Evolutionary conservation across 2,888 invertebrate genomes (phyloP), one percentile per base, ranked within the genome.

Genomic region (Nomada hirtipes): DNA sequence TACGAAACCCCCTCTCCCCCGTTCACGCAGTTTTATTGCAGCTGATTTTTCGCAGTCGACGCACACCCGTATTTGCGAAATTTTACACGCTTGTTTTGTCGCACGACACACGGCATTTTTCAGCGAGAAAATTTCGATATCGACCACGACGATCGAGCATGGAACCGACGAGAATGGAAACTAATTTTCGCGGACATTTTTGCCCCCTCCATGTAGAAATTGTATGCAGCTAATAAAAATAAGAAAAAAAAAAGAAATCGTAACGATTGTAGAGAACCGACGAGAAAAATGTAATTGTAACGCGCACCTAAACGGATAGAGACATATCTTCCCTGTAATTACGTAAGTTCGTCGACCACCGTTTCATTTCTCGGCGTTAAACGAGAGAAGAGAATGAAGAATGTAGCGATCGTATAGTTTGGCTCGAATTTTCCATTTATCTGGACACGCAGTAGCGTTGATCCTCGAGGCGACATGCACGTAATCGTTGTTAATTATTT

Each of bases 401-500:
- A 70, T 23, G 74, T 86, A 86, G 85, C 77, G 70, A 76, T 73
- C 82, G 73, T 70, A 70, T 75, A 70, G 80, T 78, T 53, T 81
- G 76, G 55, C 53, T 77, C 72, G 70, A 72, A 61, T 84, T 67
- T 73, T 68, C 69, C 50, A 73, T 79, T 79, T 67, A 80, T 61
- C 50, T 36, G 53, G 55, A 60, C 65, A 78, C 75, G 63, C 68
- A 42, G 44, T 75, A 82, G 76, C 83, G 71, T 79, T 74, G 23
- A 75, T 55, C 44, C 78, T 57, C 55, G 79, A 81, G 42, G 65
- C 76, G 81, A 80, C 76, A 79, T 83, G 79, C 73, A 70, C 78
- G 80, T 80, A 79, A 89, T 82, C 70, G 87, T 90, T 91, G 90
- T 91, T 91, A 89, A 90, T 87, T 86, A 87, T 82, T 57, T 88